Conservation (phyloP, 2,888 invertebrate species). For the Aleiodes alternator region DNA sequence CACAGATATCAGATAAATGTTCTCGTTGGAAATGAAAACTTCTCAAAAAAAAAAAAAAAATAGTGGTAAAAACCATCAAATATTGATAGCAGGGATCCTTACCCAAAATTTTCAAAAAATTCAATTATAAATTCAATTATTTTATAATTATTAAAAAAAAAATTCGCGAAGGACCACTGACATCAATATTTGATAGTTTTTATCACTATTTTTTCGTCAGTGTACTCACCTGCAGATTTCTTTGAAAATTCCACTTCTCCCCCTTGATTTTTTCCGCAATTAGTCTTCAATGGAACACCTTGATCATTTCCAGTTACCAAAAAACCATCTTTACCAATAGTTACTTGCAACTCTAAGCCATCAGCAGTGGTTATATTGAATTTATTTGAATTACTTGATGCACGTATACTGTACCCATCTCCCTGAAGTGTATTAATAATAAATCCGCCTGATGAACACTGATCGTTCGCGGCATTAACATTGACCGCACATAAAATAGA, state of each 20-base stretch:
- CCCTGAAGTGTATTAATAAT: constrained; percentile 2
- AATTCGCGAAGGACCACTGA: no score
- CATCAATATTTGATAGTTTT: no score
- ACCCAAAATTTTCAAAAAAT: background rate
- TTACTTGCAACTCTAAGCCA: background rate
- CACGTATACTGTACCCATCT: constrained; percentile 15
- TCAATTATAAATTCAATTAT: no score
- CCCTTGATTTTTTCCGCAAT: background rate
- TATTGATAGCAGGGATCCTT: background rate
- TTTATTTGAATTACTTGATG: constrained; percentile 11
- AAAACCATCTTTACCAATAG: background rate
- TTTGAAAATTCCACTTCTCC: background rate
- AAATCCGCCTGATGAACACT: constrained; percentile 15
- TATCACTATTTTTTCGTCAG: no score
- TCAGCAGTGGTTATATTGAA: constrained; percentile 7
- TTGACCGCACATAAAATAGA: background rate
- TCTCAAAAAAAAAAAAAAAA: no score
- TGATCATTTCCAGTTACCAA: constrained; percentile 13
- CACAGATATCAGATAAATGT: no score
- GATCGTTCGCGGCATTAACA: background rate
- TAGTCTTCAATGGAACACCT: background rate
- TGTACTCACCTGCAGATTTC: background rate
- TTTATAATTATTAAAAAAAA: no score
- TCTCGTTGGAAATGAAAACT: no score
- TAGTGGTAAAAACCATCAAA: background rate